A percentile compares a stretch with the other conserved stretches of the same genome.
Conservation (phyloP, 2,113 vertebrate species). For the Paracyprichromis sp. region DNA sequence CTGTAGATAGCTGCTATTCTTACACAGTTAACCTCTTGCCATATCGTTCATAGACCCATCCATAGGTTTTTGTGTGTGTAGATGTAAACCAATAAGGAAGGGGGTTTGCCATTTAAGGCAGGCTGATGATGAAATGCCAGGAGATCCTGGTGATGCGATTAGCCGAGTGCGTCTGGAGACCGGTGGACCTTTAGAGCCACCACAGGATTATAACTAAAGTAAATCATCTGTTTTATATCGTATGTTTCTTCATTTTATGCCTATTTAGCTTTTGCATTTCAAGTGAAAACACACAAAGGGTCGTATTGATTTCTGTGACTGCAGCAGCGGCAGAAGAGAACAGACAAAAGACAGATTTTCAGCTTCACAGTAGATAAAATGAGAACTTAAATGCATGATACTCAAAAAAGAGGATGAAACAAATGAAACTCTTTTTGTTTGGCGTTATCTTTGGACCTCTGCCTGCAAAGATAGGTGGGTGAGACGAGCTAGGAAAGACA, state of each 20-base stretch:
- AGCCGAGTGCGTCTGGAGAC: slow-evolving; percentile 28
- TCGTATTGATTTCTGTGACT: not conserved
- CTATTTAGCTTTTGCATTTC: slow-evolving; percentile 26
- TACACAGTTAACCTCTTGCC: slow-evolving; percentile 16
- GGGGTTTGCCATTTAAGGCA: slow-evolving; percentile 28
- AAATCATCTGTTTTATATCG: slow-evolving; percentile 9
- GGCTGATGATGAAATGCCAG: slow-evolving; percentile 48
- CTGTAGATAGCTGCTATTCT: not conserved
- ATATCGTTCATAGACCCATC: not conserved
- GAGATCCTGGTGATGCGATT: slow-evolving; percentile 48
- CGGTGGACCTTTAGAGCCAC: slow-evolving; percentile 31
- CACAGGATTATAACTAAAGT: slow-evolving; percentile 8
- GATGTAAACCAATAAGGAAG: slow-evolving; percentile 38
- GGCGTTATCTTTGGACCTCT: not conserved
- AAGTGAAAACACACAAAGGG: not conserved
- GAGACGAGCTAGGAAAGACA: not conserved
- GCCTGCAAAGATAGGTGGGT: not conserved
- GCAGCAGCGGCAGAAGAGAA: not conserved
- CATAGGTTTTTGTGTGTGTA: not conserved
- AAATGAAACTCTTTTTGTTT: not conserved
- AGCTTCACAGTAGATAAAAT: not conserved
- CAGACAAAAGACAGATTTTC: not conserved
- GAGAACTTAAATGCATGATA: not conserved
- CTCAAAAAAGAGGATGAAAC: not conserved
- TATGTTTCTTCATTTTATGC: slow-evolving; percentile 4